Percentiles rank a stretch among this genome's conserved stretches.
Conservation (phyloP, 2,797 vertebrate species). For the Apogon hyalosoma region DNA sequence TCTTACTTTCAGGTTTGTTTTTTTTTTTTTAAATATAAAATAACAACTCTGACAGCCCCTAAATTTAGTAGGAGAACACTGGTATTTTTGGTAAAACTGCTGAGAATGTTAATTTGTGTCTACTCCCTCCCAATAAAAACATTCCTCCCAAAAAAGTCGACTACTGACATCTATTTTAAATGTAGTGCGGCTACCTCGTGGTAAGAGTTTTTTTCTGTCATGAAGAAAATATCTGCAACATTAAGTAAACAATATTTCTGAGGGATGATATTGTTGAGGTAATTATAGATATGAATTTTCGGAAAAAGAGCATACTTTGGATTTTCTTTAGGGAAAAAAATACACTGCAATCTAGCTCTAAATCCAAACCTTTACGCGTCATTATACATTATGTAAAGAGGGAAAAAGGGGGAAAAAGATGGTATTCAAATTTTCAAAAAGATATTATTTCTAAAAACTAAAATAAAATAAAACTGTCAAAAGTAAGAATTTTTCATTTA, state of each 20-base stretch:
- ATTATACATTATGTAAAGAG: slow-evolving; percentile 32
- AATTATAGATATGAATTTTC: slow-evolving; percentile 57
- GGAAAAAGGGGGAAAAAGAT: slow-evolving; percentile 41
- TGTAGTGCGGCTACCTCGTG: slow-evolving; percentile 43
- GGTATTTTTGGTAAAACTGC: slow-evolving; percentile 16
- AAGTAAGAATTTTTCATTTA: slow-evolving; percentile 32
- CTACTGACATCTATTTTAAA: slow-evolving; percentile 60
- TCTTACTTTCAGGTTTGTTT: neutral
- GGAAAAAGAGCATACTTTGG: slow-evolving; percentile 60
- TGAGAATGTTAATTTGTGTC: slow-evolving; percentile 9
- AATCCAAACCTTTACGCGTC: slow-evolving; percentile 49
- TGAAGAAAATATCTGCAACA: slow-evolving; percentile 61
- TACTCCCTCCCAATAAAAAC: slow-evolving; percentile 20
- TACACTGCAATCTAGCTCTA: slow-evolving; percentile 42
- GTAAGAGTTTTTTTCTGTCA: slow-evolving; percentile 35
- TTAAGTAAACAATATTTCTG: slow-evolving; percentile 61
- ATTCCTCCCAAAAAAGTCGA: slow-evolving; percentile 26
- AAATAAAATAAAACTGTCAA: slow-evolving; percentile 17
- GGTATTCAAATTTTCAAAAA: slow-evolving; percentile 36
- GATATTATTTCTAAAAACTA: slow-evolving; percentile 16
- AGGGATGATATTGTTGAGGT: slow-evolving; percentile 62
- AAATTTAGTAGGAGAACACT: neutral
- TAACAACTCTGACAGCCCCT: slow-evolving; percentile 7
- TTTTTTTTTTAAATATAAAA: neutral
- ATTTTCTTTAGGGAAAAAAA: slow-evolving; percentile 51